phyloP scores from a whole-genome alignment of 2,113 vertebrate species.

The Mionectes macconnelli region DNA sequence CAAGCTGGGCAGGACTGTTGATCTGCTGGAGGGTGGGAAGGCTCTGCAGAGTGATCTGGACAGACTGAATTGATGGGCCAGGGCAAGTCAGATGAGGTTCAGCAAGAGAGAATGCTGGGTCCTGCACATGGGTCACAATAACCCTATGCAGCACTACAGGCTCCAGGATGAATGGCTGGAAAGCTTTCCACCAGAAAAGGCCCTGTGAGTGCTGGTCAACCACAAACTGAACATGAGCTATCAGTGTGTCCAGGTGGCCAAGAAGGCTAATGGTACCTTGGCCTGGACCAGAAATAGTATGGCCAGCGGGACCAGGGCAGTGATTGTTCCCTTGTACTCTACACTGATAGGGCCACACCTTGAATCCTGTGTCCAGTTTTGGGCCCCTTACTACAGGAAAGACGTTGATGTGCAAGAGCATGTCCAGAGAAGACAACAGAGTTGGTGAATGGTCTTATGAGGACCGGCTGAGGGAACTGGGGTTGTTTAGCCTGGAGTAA shows the following conservation, averaged over 20 bases:
- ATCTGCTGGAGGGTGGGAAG: neutral
- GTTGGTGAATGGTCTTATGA: neutral
- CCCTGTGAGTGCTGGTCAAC: neutral
- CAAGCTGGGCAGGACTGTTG: neutral
- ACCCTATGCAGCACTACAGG: fast-evolving
- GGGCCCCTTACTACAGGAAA: neutral
- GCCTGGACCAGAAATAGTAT: neutral
- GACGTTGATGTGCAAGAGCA: neutral
- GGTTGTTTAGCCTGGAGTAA: neutral
- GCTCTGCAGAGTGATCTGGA: neutral
- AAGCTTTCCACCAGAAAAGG: neutral
- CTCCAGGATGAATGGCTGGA: neutral
- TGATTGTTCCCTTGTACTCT: neutral
- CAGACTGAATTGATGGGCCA: neutral
- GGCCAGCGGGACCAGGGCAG: neutral
- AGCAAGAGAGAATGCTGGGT: neutral
- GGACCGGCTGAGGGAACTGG: neutral
- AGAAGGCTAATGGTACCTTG: neutral
- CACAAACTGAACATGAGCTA: neutral
- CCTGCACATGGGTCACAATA: neutral
- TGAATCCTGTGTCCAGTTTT: fast-evolving
- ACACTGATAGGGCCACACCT: neutral
- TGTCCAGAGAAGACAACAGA: neutral
- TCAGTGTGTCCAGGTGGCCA: neutral
- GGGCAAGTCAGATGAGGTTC: neutral